phyloP scores from a whole-genome alignment of 2,888 invertebrate species.

The Heteropelma amictum region DNA sequence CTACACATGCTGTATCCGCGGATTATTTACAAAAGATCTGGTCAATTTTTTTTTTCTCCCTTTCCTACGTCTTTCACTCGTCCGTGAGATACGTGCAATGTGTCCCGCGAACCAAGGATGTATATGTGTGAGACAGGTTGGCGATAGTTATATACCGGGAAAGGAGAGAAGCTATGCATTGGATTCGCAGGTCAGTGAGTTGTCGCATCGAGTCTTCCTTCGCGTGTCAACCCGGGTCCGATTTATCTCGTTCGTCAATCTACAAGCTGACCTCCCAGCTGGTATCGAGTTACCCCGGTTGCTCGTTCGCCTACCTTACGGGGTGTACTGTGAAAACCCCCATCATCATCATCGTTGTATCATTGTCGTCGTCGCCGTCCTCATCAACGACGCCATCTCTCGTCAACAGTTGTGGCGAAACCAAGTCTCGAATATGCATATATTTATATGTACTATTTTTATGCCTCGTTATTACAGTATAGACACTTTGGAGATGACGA shows the following conservation, averaged over 20 bases:
- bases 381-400: constrained; percentile 40
- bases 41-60: not conserved
- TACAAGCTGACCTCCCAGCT: constrained; percentile 73
- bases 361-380: constrained; percentile 15
- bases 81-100: not conserved
- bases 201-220: constrained; percentile 74
- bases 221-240: constrained; percentile 70
- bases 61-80: constrained; percentile 8
- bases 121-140: not conserved
- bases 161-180: constrained; percentile 71
- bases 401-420: not conserved
- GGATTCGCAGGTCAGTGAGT: constrained; percentile 78
- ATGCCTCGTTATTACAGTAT: not conserved
- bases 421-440: not conserved
- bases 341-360: constrained; percentile 37
- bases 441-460: not conserved
- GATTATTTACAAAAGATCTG: constrained; percentile 32
- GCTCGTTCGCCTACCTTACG: constrained; percentile 36
- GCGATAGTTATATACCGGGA: not conserved
- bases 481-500: not conserved
- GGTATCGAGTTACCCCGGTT: constrained; percentile 73
- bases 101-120: not conserved
- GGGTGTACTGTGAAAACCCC: constrained; percentile 34
- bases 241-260: constrained; percentile 77
- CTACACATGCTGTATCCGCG: not conserved